Evolutionary conservation across 2,888 invertebrate genomes (phyloP), one percentile per base, ranked within the genome.

Genomic region (Lathronympha strigana): DNA sequence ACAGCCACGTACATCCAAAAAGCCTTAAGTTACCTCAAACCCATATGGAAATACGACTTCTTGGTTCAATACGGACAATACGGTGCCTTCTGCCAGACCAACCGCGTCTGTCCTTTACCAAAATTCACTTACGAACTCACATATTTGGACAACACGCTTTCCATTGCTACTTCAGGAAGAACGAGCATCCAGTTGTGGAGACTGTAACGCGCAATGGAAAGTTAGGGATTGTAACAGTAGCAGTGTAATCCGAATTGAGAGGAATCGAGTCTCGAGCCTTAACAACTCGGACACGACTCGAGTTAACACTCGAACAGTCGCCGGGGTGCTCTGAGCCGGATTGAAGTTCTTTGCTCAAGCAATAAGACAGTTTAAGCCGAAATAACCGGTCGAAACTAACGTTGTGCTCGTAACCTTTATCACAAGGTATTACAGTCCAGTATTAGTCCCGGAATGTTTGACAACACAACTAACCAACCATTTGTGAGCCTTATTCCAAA

Each of bases 281-380:
- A 82, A 82, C 81, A 76, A 80, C 81, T 80, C 75, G 78, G 74
- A 84, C 84, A 85, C 82, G 83, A 84, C 81, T 81, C 76, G 73
- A 83, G 81, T 81, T 79, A 82, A 76, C 75, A 73, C 72, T 71
- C 69, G 62, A 61, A 75, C 82, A 73, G 77, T 75, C 60, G 77
- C 73, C 45, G 21, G 11, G 3, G 3, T 8, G 2, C 40, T 31
- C 19, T 55, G 51, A 31, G 19, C 33, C 19, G 76, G 73, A 68
- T 4, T 72, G 49, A 67, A 68, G 71, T 70, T 64, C 81, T 74
- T 64, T 1, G 0, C 3, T 28, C 4, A 50, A 0, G 67, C 0
- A 4, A 68, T 72, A 80, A 69, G 70, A 69, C 15, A 17, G 23
- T 58, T 33, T 21, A 61, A 23, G 54, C 36, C 19, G 28, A 25